Evolutionary conservation across 2,113 vertebrate genomes (phyloP).

Genomic region (Gadus chalcogrammus): DNA sequence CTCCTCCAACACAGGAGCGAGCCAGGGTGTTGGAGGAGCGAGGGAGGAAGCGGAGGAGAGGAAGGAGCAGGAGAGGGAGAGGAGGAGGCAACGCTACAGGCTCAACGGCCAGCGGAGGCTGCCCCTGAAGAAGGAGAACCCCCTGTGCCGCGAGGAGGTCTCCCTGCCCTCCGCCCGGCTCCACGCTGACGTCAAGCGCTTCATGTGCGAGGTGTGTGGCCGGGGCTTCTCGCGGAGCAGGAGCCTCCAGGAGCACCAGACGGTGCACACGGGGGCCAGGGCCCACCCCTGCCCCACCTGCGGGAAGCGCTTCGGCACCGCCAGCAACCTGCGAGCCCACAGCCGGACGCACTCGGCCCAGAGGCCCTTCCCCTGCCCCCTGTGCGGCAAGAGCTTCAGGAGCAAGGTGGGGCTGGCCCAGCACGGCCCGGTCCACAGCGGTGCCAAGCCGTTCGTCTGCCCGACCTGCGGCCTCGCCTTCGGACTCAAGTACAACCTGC

Average conservation of each 20-base stretch:
- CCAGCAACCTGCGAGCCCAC: too few relatives aligned
- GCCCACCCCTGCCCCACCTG: conserved; percentile 51
- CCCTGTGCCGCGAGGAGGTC: too few relatives aligned
- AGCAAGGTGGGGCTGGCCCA: conserved; percentile 59
- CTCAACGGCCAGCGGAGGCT: too few relatives aligned
- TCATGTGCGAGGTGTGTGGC: conserved; percentile 58
- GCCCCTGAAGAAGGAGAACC: too few relatives aligned
- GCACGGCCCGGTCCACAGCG: conserved; percentile 62
- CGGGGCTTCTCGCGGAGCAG: conserved; percentile 58
- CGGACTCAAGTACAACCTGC: conserved; percentile 21
- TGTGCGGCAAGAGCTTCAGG: conserved; percentile 63
- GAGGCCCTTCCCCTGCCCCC: conserved; percentile 47
- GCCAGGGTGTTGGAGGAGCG: too few relatives aligned
- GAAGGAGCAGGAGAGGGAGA: too few relatives aligned
- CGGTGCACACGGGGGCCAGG: conserved; percentile 55
- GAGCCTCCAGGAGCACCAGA: conserved; percentile 61
- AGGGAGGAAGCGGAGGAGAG: too few relatives aligned
- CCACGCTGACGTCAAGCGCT: conserved; percentile 45
- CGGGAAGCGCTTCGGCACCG: conserved; percentile 38
- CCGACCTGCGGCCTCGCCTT: conserved; percentile 62
- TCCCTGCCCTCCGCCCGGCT: too few relatives aligned
- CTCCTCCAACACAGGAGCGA: too few relatives aligned
- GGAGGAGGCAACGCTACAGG: too few relatives aligned
- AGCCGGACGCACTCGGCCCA: conserved; percentile 23
- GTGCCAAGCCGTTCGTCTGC: conserved; percentile 63